A percentile compares a stretch with the other conserved stretches of the same genome.
phyloP scores from a whole-genome alignment of 1,140 invertebrate genomes.

The Platyscapa corneri region DNA sequence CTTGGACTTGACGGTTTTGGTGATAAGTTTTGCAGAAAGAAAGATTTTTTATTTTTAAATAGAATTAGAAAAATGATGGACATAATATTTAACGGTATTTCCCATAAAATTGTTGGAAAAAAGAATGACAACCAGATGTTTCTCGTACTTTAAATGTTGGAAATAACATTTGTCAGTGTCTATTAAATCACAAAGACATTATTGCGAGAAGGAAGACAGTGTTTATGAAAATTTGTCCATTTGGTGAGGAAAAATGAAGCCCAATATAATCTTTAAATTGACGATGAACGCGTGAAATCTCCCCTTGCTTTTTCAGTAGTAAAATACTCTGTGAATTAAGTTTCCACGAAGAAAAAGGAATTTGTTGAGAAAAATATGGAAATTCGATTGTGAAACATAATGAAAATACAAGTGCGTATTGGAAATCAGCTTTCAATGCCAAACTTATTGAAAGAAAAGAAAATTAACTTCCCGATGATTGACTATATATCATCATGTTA shows the following conservation, averaged over 20 bases:
- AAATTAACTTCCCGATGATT: no score
- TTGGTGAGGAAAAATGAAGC: not conserved
- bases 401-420: no score
- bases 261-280: not conserved
- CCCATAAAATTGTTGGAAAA: not conserved
- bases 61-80: not conserved
- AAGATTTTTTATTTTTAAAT: constrained; percentile 11
- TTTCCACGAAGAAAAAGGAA: no score
- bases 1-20: not conserved
- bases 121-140: not conserved
- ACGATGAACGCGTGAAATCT: not conserved
- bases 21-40: not conserved
- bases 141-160: not conserved
- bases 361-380: no score
- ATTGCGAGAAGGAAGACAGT: not conserved
- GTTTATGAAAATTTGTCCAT: not conserved
- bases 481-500: no score
- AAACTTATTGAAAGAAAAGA: no score
- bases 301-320: no score
- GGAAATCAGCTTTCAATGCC: no score
- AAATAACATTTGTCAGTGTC: not conserved
- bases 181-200: not conserved
- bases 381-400: no score
- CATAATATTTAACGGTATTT: not conserved
- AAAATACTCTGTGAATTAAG: no score